These are phyloP conservation scores for Perca flavescens DNA, from an alignment of 2,113 vertebrate genomes.

Conservation along the genomic window DNA sequence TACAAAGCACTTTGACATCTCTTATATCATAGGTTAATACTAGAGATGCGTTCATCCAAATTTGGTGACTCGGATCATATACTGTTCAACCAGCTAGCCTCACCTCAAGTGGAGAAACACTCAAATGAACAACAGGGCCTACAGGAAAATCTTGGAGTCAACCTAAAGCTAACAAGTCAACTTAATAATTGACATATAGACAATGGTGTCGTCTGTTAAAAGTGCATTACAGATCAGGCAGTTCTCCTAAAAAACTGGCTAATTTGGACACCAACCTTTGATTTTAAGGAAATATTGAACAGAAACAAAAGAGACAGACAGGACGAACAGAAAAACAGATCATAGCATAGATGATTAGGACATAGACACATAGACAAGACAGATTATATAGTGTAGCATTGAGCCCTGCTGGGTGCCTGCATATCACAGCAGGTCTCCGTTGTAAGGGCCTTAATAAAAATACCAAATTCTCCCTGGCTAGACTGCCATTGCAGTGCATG, in stretches of 20 bases:
- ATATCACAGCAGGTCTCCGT: constrained; percentile 8
- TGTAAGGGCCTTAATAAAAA: constrained; percentile 16
- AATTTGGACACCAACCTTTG: constrained; percentile 23
- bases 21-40: background rate
- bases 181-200: constrained; percentile 11
- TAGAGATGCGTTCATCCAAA: background rate
- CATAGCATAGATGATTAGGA: constrained; percentile 42
- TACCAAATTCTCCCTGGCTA: constrained; percentile 6
- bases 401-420: constrained; percentile 5
- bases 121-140: background rate
- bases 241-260: constrained; percentile 21
- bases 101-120: constrained; percentile 4
- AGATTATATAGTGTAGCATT: constrained; percentile 24
- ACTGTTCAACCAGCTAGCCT: background rate
- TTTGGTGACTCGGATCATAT: background rate
- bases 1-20: constrained; percentile 5
- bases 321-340: constrained; percentile 51
- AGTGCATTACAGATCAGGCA: constrained; percentile 47
- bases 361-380: constrained; percentile 53
- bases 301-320: constrained; percentile 33
- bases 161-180: constrained; percentile 6
- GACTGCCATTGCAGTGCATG: constrained; percentile 25
- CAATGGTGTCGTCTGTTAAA: constrained; percentile 49
- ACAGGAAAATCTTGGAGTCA: background rate
- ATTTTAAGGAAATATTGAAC: background rate